These are phyloP conservation scores for Leptodirus hochenwartii DNA, from an alignment of 2,888 invertebrate genomes.

Conservation along the genomic window DNA sequence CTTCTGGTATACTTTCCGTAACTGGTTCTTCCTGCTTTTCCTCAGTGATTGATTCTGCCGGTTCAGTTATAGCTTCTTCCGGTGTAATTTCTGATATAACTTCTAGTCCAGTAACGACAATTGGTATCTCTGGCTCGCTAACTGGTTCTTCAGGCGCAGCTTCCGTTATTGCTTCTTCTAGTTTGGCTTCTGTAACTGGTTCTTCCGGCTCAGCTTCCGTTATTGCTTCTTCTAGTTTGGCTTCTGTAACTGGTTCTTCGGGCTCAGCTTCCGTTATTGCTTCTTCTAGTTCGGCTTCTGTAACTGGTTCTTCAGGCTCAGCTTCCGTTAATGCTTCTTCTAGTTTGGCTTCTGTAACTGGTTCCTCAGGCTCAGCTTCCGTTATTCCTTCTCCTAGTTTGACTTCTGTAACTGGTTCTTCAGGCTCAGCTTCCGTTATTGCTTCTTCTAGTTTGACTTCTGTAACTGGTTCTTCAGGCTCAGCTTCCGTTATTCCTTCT, in stretches of 20 bases:
- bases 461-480: neutral
- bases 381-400: slow-evolving; percentile 9
- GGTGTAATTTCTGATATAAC: slow-evolving; percentile 3
- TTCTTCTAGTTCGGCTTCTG: slow-evolving; percentile 9
- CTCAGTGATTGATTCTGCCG: slow-evolving; percentile 10
- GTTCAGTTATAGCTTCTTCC: slow-evolving; percentile 8
- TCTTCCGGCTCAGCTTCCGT: slow-evolving; percentile 6
- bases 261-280: slow-evolving; percentile 7
- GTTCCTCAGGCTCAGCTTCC: slow-evolving; percentile 8
- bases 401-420: slow-evolving; percentile 8
- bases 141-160: slow-evolving; percentile 6
- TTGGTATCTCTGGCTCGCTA: slow-evolving; percentile 5
- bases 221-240: slow-evolving; percentile 1
- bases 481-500: slow-evolving; percentile 2
- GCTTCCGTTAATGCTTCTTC: slow-evolving; percentile 1
- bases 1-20: neutral
- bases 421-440: slow-evolving; percentile 6
- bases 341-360: slow-evolving; percentile 1
- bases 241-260: slow-evolving; percentile 8
- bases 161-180: slow-evolving; percentile 5
- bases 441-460: slow-evolving; percentile 1
- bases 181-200: slow-evolving; percentile 1
- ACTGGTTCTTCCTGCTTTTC: slow-evolving; percentile 8
- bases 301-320: slow-evolving; percentile 2
- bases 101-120: slow-evolving; percentile 3